Base-by-base conservation (phyloP, 2,888 invertebrate genomes). In the Steinernema carpocapsae region DNA sequence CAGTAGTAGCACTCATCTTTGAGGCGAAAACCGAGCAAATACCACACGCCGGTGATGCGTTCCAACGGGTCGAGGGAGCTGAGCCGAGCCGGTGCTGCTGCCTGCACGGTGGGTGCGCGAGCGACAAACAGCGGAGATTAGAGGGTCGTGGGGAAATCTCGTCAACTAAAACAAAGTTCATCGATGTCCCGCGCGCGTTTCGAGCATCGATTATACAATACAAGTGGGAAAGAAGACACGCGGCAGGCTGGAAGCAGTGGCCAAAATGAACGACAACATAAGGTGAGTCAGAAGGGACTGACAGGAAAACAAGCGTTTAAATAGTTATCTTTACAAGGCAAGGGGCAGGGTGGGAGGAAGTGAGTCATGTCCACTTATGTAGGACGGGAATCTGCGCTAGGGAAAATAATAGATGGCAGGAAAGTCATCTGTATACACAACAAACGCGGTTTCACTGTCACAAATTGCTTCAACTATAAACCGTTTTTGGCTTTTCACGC, bases 71-170 rank as follows among this genome's bases (percentile, higher is more conserved):
- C 37, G 37, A 6, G 4, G 37, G 37, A 37, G 37, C 4, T 37
- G 37, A 37, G 37, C 37, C 10, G 37, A 6, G 37, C 37, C 10
- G 37, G 3, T 3, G 37, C 10, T 37, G 37, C 37, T 37, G 37
- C 37, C 37, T 64, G 56, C 56, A 56, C 56, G 56, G 56, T 56
- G 56, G 51, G 12, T 24, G 56, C 37, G 56, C 56, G 14, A 3
- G 64, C 64, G 64, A 29, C 64, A 64, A 64, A 64, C 64, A 64
- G 14, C 64, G 32, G 32, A 10, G 17, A 64, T 64, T 64, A 64
- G 64, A 29, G 64, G 64, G 37, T 37, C 37, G 37, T 37, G 37
- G 37, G 37, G 37, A 37, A 37, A 64, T 29, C 64, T 64, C 37
- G 48, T 48, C 2, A 17, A n/a, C n/a, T 32, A 64, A 32, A 64